phyloP scores from a whole-genome alignment of 2,113 vertebrate genomes.

The Lepisosteus oculatus region DNA sequence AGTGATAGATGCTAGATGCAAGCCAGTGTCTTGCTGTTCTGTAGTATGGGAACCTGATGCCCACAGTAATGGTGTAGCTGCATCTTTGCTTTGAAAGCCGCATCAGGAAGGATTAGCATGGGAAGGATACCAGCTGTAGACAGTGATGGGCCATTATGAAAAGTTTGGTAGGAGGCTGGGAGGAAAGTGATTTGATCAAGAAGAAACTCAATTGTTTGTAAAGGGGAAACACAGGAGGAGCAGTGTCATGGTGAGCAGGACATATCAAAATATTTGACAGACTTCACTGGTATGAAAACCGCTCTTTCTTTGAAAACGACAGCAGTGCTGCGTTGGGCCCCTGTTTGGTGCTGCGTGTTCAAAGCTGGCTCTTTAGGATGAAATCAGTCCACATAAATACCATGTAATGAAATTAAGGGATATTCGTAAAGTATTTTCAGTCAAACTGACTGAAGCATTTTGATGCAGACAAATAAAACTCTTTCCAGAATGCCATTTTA shows the following conservation, averaged over 20 bases:
- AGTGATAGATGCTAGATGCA: too few relatives aligned
- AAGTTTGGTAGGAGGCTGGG: constrained; percentile 88
- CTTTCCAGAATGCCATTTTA: background rate
- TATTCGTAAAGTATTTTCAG: constrained; percentile 92
- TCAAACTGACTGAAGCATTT: constrained; percentile 78
- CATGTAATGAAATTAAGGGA: constrained; percentile 90
- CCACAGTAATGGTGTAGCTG: constrained; percentile 30
- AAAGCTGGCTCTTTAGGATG: constrained; percentile 85
- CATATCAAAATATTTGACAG: constrained; percentile 99
- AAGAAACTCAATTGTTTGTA: constrained; percentile 98
- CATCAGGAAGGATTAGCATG: constrained; percentile 72
- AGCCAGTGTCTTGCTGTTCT: constrained; percentile 10
- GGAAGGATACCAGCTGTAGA: constrained; percentile 93
- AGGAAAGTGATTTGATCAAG: constrained; percentile 86
- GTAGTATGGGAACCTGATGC: constrained; percentile 36
- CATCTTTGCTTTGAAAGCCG: constrained; percentile 39
- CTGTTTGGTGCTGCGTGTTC: constrained; percentile 83
- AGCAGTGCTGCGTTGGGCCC: constrained; percentile 83
- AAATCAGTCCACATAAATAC: constrained; percentile 89
- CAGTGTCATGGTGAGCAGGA: constrained; percentile 93
- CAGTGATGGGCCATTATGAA: constrained; percentile 89
- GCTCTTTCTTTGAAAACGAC: constrained; percentile 78
- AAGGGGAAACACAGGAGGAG: constrained; percentile 88
- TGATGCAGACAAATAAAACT: constrained; percentile 33
- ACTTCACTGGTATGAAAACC: constrained; percentile 96